phyloP scores from a whole-genome alignment of 2,113 vertebrate genomes.

The Phyllostomus discolor region DNA sequence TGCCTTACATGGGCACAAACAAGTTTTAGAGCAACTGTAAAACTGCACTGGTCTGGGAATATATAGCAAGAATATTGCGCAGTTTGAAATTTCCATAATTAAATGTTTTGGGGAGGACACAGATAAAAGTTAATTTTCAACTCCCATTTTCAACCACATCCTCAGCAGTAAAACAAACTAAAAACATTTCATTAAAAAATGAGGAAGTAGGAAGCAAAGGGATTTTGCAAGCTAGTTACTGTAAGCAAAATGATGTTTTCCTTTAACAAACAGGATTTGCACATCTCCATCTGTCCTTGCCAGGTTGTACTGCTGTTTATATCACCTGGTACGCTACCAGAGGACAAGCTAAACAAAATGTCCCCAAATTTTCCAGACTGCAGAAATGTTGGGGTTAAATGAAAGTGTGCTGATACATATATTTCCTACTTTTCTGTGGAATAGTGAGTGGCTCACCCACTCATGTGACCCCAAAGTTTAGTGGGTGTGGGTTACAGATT shows the following conservation, averaged over 20 bases:
- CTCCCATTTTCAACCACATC: not conserved
- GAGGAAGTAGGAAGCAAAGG: not conserved
- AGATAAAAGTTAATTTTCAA: not conserved
- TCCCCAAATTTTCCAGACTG: not conserved
- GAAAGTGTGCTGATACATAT: not conserved
- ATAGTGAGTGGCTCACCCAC: not conserved
- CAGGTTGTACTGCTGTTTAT: not conserved
- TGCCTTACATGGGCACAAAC: not conserved
- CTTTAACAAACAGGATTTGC: not conserved
- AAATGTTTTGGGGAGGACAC: not conserved
- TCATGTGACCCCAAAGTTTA: not conserved
- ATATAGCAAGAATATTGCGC: not conserved
- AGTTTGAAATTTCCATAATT: not conserved
- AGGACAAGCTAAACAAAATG: not conserved
- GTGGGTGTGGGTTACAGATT: not conserved
- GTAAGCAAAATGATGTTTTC: not conserved
- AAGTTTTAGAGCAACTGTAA: not conserved
- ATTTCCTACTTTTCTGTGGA: not conserved
- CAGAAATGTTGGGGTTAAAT: not conserved
- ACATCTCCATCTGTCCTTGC: not conserved
- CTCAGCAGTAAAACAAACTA: not conserved
- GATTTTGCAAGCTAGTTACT: not conserved
- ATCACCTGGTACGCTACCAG: not conserved
- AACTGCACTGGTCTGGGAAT: not conserved
- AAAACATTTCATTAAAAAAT: not conserved